Base-by-base conservation (phyloP, 2,888 invertebrate genomes). In the Pyralis farinalis region DNA sequence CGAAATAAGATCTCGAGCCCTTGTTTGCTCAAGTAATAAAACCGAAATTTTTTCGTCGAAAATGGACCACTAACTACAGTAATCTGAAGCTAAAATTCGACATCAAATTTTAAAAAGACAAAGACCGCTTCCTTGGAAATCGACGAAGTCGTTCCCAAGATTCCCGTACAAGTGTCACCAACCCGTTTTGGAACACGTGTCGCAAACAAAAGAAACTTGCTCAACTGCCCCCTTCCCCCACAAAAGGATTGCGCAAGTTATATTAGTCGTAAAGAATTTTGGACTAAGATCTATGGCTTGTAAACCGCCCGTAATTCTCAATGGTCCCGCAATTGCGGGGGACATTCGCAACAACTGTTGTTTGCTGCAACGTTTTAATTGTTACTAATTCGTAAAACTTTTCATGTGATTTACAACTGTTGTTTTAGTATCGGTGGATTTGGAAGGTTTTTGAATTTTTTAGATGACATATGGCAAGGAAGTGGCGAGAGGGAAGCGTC, bases 161-260 rank as follows among this genome's bases (percentile, higher is more conserved):
- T 72, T 73, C 72, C 62, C 46, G 70, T 68, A 76, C 81, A 82
- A 85, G 82, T 84, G 83, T 83, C 80, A 75, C 60, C 79, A 87
- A 88, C 84, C 86, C 86, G 85, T 86, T 87, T 75, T 64, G 82
- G 74, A 78, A 85, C 87, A 87, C 86, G 84, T 88, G 87, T 81
- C 70, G 71, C 77, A 79, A 84, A 87, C 85, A 87, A 87, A 87
- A 87, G 84, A 81, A 85, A 78, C 74, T 77, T 75, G 66, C 56
- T 67, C 71, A 71, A 71, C 62, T 71, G 61, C 56, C 71, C 72
- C 69, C 65, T 61, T 52, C 62, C 61, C 56, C 79, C 79, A 77
- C 82, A 80, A 87, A 85, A 88, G 88, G 87, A 86, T 87, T 87
- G 85, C 77, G 73, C 79, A 83, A 86, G 81, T 86, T 83, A 83